These are phyloP conservation scores for Exephanes ischioxanthus DNA, from an alignment of 2,888 invertebrate species.

Conservation along the genomic window DNA sequence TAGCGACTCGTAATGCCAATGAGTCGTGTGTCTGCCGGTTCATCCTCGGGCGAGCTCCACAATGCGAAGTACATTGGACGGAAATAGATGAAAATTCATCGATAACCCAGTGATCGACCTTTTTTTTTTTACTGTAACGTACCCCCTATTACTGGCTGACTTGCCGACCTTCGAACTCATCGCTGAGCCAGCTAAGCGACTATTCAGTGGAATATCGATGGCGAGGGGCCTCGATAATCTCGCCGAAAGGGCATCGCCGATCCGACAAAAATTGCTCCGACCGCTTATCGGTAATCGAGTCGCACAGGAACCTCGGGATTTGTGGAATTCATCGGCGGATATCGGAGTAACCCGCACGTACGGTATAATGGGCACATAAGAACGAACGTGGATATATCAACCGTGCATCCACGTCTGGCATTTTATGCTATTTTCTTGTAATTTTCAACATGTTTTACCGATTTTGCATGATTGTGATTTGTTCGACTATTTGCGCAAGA, in stretches of 20 bases:
- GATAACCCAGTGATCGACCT: background rate
- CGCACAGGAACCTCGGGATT: conserved; percentile 1
- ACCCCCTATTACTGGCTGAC: conserved; percentile 25
- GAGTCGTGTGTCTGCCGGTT: conserved; percentile 30
- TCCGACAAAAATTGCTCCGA: conserved; percentile 37
- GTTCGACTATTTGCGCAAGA: too few species aligned
- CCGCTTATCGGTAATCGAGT: conserved; percentile 60
- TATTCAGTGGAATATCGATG: conserved; percentile 65
- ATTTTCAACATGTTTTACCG: too few species aligned
- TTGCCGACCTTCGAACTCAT: conserved; percentile 18
- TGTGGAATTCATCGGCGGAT: background rate
- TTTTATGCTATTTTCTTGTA: too few species aligned
- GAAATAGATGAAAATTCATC: conserved; percentile 3
- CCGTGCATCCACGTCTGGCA: too few species aligned
- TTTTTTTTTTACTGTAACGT: conserved; percentile 10
- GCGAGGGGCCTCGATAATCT: conserved; percentile 54
- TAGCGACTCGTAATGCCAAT: conserved; percentile 49
- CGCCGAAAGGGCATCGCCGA: conserved; percentile 51
- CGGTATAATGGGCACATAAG: background rate
- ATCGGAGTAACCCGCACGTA: background rate
- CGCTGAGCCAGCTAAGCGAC: conserved; percentile 61
- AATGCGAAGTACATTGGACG: conserved; percentile 16
- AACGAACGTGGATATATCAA: too few species aligned
- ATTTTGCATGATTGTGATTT: too few species aligned
- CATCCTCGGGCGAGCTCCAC: background rate